phyloP scores from a whole-genome alignment of 53 echinoderm and acorn worm genomes.

The Patiria pectinifera region DNA sequence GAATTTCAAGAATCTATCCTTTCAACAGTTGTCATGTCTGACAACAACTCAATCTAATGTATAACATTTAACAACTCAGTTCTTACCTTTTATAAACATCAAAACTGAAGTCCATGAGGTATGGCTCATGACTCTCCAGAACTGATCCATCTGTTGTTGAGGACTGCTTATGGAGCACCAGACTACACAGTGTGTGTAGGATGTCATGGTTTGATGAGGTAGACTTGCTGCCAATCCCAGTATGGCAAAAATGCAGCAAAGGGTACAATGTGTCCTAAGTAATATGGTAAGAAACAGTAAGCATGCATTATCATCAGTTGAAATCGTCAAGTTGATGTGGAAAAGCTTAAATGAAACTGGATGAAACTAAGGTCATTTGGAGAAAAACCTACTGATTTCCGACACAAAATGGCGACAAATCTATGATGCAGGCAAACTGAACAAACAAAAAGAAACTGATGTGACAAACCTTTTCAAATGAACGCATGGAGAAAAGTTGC shows the following conservation, averaged over 20 bases:
- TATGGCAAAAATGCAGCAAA: slow-evolving; percentile 74
- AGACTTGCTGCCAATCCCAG: slow-evolving; percentile 53
- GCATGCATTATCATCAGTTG: neutral
- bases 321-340: neutral
- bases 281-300: neutral
- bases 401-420: neutral
- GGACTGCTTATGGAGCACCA: slow-evolving; percentile 52
- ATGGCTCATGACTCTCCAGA: slow-evolving; percentile 57
- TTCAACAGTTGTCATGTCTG: neutral
- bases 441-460: neutral
- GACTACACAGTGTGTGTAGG: slow-evolving; percentile 62
- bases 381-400: no score
- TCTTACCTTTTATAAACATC: slow-evolving; percentile 72
- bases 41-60: neutral
- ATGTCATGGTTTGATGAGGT: slow-evolving; percentile 58
- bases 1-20: neutral
- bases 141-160: slow-evolving; percentile 62
- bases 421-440: neutral
- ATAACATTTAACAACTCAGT: neutral
- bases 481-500: slow-evolving; percentile 50
- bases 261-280: slow-evolving; percentile 75
- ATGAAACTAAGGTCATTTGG: no score
- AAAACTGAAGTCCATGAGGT: slow-evolving; percentile 79
- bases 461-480: slow-evolving; percentile 83
- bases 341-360: no score